These are phyloP conservation scores for Bacillus rossius DNA, from an alignment of 1,140 invertebrate species.

Conservation along the genomic window DNA sequence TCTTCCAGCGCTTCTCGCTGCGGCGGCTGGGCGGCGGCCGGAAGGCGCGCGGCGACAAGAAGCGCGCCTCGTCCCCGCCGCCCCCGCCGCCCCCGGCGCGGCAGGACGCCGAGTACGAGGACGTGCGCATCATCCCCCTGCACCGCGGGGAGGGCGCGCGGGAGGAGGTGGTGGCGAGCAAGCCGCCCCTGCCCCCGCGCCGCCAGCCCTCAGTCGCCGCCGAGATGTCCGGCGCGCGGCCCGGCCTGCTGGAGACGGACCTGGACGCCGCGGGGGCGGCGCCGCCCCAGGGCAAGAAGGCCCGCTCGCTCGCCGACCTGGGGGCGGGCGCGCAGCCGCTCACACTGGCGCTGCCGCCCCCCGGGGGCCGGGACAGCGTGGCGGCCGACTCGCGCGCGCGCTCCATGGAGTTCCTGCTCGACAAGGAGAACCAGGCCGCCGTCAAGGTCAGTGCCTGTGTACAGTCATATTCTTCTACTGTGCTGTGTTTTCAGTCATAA, in stretches of 20 bases:
- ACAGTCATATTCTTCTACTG: no score
- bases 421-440: conserved; percentile 78
- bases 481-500: no score
- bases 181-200: conserved; percentile 43
- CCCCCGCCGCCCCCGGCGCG: background rate
- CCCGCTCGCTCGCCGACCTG: conserved; percentile 71
- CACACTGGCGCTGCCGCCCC: conserved; percentile 35
- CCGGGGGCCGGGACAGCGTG: conserved; percentile 29
- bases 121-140: conserved; percentile 40
- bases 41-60: conserved; percentile 35
- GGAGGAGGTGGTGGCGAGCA: conserved; percentile 34
- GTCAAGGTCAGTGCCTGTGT: conserved; percentile 54
- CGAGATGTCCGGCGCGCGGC: conserved; percentile 10
- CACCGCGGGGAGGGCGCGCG: conserved; percentile 38
- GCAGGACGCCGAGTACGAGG: conserved; percentile 7
- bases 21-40: conserved; percentile 33
- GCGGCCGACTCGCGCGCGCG: conserved; percentile 56
- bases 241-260: conserved; percentile 79
- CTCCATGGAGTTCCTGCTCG: conserved; percentile 90
- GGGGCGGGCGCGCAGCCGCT: conserved; percentile 44
- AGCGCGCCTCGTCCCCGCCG: conserved; percentile 14
- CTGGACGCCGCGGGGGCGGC: conserved; percentile 59
- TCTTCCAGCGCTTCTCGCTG: conserved; percentile 47
- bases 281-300: conserved; percentile 52
- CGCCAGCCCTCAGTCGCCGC: conserved; percentile 23